Percentiles rank a stretch among this genome's conserved stretches.
These are phyloP conservation scores for Odobenus rosmarus DNA, from an alignment of 2,113 vertebrate species.

Conservation along the genomic window DNA sequence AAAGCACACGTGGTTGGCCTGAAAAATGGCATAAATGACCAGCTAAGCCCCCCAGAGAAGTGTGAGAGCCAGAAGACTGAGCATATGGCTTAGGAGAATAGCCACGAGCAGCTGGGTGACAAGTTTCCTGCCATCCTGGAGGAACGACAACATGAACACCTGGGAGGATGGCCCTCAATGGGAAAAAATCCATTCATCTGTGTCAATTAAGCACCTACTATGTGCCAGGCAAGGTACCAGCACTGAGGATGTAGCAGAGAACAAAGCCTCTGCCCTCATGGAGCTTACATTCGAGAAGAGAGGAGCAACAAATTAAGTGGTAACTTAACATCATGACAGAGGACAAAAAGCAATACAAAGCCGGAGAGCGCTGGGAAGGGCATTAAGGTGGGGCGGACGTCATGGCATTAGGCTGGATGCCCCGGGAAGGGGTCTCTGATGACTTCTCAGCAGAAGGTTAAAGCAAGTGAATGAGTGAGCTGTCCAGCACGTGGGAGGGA, in stretches of 20 bases:
- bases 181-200: not conserved
- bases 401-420: not conserved
- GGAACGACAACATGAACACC: not conserved
- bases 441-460: not conserved
- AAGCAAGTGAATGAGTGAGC: not conserved
- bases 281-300: not conserved
- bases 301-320: not conserved
- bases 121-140: not conserved
- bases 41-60: not conserved
- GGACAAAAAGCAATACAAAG: not conserved
- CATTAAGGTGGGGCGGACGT: not conserved
- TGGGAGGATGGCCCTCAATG: not conserved
- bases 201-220: not conserved
- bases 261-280: not conserved
- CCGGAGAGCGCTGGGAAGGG: not conserved
- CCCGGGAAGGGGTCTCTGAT: not conserved
- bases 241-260: not conserved
- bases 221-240: not conserved
- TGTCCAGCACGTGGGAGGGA: not conserved
- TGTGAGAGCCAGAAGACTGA: not conserved
- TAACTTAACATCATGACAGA: not conserved
- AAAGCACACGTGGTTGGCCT: slow-evolving; percentile 18
- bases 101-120: not conserved
- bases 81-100: not conserved
- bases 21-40: not conserved